Evolutionary conservation across 2,888 invertebrate species (phyloP), one percentile per base, ranked within the genome.

Genomic region (Prosopocoilus inquinatus): DNA sequence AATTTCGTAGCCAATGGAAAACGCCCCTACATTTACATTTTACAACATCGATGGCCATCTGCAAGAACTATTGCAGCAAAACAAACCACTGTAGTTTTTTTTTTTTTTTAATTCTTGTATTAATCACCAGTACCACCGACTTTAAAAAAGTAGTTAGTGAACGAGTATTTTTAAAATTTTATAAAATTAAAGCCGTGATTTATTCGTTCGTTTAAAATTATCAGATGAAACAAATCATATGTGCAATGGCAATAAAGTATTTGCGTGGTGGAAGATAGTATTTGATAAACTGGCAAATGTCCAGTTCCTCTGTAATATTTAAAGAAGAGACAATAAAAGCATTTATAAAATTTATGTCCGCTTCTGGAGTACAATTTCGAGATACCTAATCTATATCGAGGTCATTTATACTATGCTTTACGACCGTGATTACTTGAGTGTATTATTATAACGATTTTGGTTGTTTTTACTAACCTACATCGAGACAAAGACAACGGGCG

Each of bases 1-100:
- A 64, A 67, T 64, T 67, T 69, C 60, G 64, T 62, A 63, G 67
- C 68, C 66, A 65, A 73, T 73, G 74, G 74, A 73, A 73, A 74
- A 73, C 70, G 68, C 7, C 49, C 49, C 39, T 32, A 39, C 53
- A 53, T 53, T 53, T 53, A 53, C 53, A 53, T 53, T 41, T 47
- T 47, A 47, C 38, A 47, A 53, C 47, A 47, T 47, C 47, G 13
- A 53, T 16, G 53, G 53, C 47, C 47, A 53, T 53, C 52, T 47
- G 52, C 46, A n/a, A 38, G 41, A 4, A 1, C 20, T 20, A 3
- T 7, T 28, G 20, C 20, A 1, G 20, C 20, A 28, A 28, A 1
- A 20, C 20, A n/a, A n/a, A n/a, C n/a, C n/a, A n/a, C n/a, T n/a
- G n/a, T n/a, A 28, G 5, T 28, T 28, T 28, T 5, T 20, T 28